Percentiles rank a stretch among this genome's conserved stretches.
phyloP scores from a whole-genome alignment of 2,797 vertebrate species.

The Arnoldichthys spilopterus region DNA sequence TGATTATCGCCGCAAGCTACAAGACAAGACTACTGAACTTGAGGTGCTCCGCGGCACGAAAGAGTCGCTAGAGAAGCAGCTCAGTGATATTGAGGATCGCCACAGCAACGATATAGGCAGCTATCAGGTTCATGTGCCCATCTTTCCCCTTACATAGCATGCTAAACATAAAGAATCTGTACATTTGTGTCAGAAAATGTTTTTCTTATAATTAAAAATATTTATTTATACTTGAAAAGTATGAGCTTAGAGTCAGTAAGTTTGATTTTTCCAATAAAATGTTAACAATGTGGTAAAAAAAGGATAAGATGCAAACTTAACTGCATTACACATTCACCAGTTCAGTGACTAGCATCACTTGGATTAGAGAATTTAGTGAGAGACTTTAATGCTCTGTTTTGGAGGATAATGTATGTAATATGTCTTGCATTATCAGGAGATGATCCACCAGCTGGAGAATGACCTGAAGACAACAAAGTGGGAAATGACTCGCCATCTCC shows the following conservation, averaged over 20 bases:
- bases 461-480: conserved; percentile 95
- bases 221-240: no score
- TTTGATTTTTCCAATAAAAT: no score
- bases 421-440: conserved; percentile 82
- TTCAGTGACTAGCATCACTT: background rate
- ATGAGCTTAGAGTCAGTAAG: no score
- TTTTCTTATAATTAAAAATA: no score
- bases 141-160: background rate
- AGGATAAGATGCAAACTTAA: no score
- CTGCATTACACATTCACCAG: background rate
- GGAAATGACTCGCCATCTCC: conserved; percentile 96
- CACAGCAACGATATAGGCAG: conserved; percentile 89
- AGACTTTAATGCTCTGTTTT: background rate
- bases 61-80: conserved; percentile 93
- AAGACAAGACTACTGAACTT: conserved; percentile 93
- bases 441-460: conserved; percentile 94
- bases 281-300: no score
- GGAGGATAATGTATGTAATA: background rate
- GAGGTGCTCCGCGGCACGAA: conserved; percentile 93
- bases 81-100: conserved; percentile 93
- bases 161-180: background rate
- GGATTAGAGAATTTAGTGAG: background rate
- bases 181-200: no score
- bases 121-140: conserved; percentile 82
- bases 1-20: conserved; percentile 95